Evolutionary conservation across 2,888 invertebrate species (phyloP).

Genomic region (Punctoribates punctum): DNA sequence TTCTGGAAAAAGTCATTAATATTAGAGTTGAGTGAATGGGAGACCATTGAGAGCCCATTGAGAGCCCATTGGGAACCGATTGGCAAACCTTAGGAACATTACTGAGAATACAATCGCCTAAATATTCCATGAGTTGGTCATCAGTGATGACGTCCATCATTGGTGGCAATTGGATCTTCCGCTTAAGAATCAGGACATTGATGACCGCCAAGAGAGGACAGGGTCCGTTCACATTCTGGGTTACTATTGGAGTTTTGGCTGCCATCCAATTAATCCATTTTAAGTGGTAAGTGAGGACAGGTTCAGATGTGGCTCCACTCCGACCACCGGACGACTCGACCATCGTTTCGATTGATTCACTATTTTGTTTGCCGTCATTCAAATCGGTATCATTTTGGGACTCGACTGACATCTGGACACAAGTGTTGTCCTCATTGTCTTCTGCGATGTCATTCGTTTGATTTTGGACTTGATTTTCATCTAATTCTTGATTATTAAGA

Average conservation of each 20-base stretch:
- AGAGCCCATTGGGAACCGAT: not conserved
- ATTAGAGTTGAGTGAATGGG: not conserved
- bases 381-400: not conserved
- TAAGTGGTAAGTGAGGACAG: conserved; percentile 54
- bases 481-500: conserved; percentile 5
- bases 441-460: not conserved
- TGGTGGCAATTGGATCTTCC: conserved; percentile 54
- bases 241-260: conserved; percentile 37
- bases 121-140: conserved; percentile 57
- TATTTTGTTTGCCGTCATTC: not conserved
- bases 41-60: too few species aligned
- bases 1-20: conserved; percentile 51
- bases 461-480: not conserved
- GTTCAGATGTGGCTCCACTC: not conserved
- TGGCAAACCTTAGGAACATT: conserved; percentile 54
- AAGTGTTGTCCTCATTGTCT: not conserved
- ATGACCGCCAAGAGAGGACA: conserved; percentile 61
- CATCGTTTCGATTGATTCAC: not conserved
- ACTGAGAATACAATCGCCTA: conserved; percentile 57
- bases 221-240: conserved; percentile 61
- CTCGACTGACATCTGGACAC: not conserved
- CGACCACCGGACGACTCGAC: not conserved
- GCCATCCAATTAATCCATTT: conserved; percentile 57
- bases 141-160: conserved; percentile 56
- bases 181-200: conserved; percentile 58